Base-by-base conservation (phyloP, 2,113 vertebrate genomes). In the Lampris incognitus region DNA sequence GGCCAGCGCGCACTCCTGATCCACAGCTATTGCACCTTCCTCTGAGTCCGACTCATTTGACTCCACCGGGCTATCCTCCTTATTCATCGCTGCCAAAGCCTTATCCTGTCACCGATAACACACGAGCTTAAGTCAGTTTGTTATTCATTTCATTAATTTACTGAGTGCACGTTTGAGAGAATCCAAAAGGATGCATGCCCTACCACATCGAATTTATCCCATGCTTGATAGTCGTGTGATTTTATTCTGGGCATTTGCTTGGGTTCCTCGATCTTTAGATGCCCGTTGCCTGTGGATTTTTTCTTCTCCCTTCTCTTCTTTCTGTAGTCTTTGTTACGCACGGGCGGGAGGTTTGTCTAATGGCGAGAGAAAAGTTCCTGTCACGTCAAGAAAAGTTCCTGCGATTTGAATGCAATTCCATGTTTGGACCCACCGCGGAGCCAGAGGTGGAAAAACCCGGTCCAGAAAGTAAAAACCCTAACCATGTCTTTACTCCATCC, bases 181-280 rank as follows among this genome's bases (percentile, higher is more conserved):
- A 46, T 46, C 44, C 44, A 13, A 1, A 58, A 44, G 24, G 24
- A 24, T 13, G 40, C 37, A n/a, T 9, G 24, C 89, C 91, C 93
- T 88, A 99, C 98, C 96, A 97, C 97, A 84, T 99, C 95, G 80
- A 99, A 96, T 85, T 96, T 98, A 86, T 96, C 96, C 98, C 98
- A 99, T 2, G 96, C 95, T 62, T 94, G 93, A 89, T 99, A 99
- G 88, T 99, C 97, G 0, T 93, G 96, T 5, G 95, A 95, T 76
- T 96, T 98, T 70, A 97, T 97, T 70, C 95, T 96, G 0, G 93
- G 93, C 51, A 90, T 92, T 83, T 94, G 92, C 50, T 93, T 94
- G 59, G 93, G 75, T 56, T 95, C 94, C 1, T 96, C 94, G 2
- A 86, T 91, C 11, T 90, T 95, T 58, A 88, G 91, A 77, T 91